Evolutionary conservation across 1,140 invertebrate genomes (phyloP).

Genomic region (Scaptomyza montana): DNA sequence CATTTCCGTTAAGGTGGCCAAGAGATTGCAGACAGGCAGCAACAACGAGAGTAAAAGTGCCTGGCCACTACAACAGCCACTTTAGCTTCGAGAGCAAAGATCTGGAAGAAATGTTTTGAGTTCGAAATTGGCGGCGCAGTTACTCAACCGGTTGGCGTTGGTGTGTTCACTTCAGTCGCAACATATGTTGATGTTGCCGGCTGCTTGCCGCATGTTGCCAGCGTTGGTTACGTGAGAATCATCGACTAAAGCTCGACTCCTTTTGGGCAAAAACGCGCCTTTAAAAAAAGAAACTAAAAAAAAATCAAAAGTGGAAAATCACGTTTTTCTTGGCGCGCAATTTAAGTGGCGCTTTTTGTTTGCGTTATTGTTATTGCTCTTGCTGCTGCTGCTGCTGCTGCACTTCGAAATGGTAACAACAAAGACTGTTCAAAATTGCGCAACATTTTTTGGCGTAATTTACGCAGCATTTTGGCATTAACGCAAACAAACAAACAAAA

Average conservation of each 20-base stretch:
- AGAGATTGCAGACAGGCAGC: constrained; percentile 19
- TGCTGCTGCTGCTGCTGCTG: constrained; percentile 43
- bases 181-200: constrained; percentile 55
- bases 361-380: constrained; percentile 46
- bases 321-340: constrained; percentile 75
- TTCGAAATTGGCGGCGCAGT: constrained; percentile 40
- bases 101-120: constrained; percentile 50
- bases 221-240: constrained; percentile 68
- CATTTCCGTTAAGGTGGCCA: constrained; percentile 66
- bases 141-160: constrained; percentile 63
- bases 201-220: constrained; percentile 40
- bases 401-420: constrained; percentile 65
- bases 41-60: constrained; percentile 24
- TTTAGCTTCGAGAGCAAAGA: constrained; percentile 47
- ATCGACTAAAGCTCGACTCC: constrained; percentile 48
- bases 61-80: constrained; percentile 24
- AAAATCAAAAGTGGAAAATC: constrained; percentile 76
- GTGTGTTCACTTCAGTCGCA: constrained; percentile 38
- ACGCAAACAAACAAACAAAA: constrained; percentile 28
- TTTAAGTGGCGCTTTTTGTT: constrained; percentile 63
- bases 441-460: constrained; percentile 59
- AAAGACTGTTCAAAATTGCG: constrained; percentile 55
- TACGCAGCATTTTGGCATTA: constrained; percentile 56
- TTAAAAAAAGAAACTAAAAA: constrained; percentile 38
- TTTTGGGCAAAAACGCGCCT: constrained; percentile 64